Evolutionary conservation across 2,888 invertebrate genomes (phyloP).

Genomic region (Drosophila cyrtoloma): DNA sequence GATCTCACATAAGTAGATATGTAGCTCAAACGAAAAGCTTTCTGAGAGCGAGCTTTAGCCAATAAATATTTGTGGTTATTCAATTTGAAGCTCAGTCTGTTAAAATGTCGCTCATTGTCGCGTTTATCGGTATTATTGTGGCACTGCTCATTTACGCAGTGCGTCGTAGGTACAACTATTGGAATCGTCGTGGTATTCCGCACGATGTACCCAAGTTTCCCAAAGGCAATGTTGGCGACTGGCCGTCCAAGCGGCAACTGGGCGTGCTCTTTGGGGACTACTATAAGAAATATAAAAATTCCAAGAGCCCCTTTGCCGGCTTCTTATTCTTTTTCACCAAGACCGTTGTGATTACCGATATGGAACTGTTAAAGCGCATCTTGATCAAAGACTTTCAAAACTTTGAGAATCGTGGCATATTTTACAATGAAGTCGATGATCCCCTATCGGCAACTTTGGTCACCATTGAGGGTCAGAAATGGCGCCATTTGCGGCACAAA

Average conservation of each 20-base stretch:
- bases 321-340: conserved; percentile 69
- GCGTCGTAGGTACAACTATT: conserved; percentile 55
- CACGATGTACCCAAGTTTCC: conserved; percentile 63
- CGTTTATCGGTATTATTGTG: conserved; percentile 42
- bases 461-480: conserved; percentile 82
- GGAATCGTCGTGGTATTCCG: conserved; percentile 71
- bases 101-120: conserved; percentile 56
- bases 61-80: conserved; percentile 27
- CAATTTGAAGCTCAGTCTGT: conserved; percentile 29
- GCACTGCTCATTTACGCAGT: conserved; percentile 54
- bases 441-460: conserved; percentile 83
- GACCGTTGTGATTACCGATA: conserved; percentile 63
- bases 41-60: conserved; percentile 26
- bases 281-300: conserved; percentile 53
- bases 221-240: conserved; percentile 67
- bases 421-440: conserved; percentile 79
- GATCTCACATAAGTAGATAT: too few species aligned
- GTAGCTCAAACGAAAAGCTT: conserved; percentile 7
- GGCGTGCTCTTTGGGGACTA: conserved; percentile 54
- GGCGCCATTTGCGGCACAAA: conserved; percentile 83
- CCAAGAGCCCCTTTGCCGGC: conserved; percentile 71
- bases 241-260: conserved; percentile 55
- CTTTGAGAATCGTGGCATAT: conserved; percentile 79
- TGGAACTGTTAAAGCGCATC: conserved; percentile 74
- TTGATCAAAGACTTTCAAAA: conserved; percentile 80